Evolutionary conservation across 1,140 invertebrate species (phyloP), one percentile per base, ranked within the genome.

Genomic region (Dendrolimus punctatus): DNA sequence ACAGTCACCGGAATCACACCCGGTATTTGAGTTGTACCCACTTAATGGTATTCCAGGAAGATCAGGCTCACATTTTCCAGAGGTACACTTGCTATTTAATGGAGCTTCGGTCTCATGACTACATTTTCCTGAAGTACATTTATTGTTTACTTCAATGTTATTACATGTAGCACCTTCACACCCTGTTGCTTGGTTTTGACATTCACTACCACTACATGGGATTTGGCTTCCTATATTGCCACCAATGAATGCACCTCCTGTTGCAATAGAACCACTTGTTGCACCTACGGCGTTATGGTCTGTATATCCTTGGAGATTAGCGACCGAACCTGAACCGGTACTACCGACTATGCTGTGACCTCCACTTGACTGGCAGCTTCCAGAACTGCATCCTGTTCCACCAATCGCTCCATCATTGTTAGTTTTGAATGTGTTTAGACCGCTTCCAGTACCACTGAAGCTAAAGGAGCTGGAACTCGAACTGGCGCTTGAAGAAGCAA

Each of bases 401-500:
- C 55, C 48, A 6, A 60, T 54, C 42, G 38, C 37, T n/a, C 23
- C 46, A 37, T 39, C 23, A 6, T 55, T 57, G 10, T 67, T 71
- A 9, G 56, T 36, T 46, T 62, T 66, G 7, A 51, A 47, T 44
- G 23, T 23, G 23, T 23, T 45, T 39, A 53, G 39, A 40, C 48
- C 44, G 4, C n/a, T 39, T 40, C 56, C 36, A 23, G 53, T 58
- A n/a, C 57, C 75, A 50, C 64, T 73, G 46, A 68, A 84, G 57
- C 67, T 78, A 49, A 71, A 85, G 9, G 79, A 73, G 60, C 76
- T 73, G 5, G 80, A 68, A 63, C 66, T 68, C 8, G 70, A 62
- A 53, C 80, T 81, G 9, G 82, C 68, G 64, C 82, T 82, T 6
- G 76, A 76, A 39, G 80, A 73, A 9, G 82, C 71, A 45, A 64